Conservation (phyloP, 2,797 vertebrate genomes). For the Otus scops region DNA sequence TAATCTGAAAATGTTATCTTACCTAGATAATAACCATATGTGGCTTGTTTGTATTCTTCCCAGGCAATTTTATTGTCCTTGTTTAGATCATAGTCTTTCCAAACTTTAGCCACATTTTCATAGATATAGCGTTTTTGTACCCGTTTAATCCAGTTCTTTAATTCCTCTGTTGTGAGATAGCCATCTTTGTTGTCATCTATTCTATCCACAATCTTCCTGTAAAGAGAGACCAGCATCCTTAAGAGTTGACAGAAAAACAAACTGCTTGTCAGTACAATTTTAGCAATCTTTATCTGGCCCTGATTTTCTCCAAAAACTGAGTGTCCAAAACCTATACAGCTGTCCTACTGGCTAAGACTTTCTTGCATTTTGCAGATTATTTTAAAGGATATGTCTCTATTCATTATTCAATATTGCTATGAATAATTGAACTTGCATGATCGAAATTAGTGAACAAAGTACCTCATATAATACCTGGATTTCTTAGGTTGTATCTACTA, state of each 20-base stretch:
- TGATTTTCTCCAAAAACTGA: neutral
- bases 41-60: conserved; percentile 98
- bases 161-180: conserved; percentile 86
- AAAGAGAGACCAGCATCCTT: neutral
- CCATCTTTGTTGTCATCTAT: conserved; percentile 88
- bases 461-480: neutral
- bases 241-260: neutral
- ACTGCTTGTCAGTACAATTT: neutral
- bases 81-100: conserved; percentile 95
- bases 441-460: neutral
- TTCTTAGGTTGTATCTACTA: neutral
- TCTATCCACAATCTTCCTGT: conserved; percentile 92
- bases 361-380: neutral
- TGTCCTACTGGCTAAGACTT: neutral
- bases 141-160: conserved; percentile 94
- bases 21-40: conserved; percentile 96
- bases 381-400: neutral
- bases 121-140: conserved; percentile 97
- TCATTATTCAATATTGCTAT: neutral
- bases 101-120: conserved; percentile 96
- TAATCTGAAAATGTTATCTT: conserved; percentile 32
- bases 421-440: neutral
- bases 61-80: conserved; percentile 94
- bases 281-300: neutral
- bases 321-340: neutral